Conservation (phyloP, 1,140 invertebrate genomes). For the Ostrea edulis region DNA sequence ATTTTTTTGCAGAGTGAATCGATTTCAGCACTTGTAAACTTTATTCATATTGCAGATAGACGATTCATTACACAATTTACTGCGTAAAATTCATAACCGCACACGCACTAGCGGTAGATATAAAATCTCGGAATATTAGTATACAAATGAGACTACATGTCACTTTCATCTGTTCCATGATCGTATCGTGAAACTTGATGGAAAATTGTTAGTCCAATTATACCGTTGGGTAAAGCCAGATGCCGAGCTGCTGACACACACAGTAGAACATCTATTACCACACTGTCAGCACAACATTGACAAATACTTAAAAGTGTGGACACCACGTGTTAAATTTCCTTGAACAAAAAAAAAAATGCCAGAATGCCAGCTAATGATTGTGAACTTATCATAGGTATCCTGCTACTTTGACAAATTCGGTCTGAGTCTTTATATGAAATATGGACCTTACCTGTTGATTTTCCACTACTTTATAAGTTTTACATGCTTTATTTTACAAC, state of each 20-base stretch:
- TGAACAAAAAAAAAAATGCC: background rate
- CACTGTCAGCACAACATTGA: background rate
- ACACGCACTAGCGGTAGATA: background rate
- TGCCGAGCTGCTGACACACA: background rate
- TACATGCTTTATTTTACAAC: background rate
- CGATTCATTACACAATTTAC: slow-evolving; percentile 2
- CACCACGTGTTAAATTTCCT: background rate
- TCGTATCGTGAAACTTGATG: background rate
- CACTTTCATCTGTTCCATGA: slow-evolving; percentile 22
- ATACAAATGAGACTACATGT: slow-evolving; percentile 19
- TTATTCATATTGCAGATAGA: slow-evolving; percentile 17
- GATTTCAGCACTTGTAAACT: slow-evolving; percentile 1
- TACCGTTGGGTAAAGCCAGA: background rate
- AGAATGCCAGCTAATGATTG: background rate
- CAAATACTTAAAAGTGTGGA: background rate
- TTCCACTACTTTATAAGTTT: background rate
- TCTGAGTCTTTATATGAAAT: background rate
- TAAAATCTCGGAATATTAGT: background rate
- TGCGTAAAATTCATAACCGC: slow-evolving; percentile 13
- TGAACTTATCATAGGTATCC: background rate
- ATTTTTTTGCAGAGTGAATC: background rate
- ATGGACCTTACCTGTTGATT: slow-evolving; percentile 13
- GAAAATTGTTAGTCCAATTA: slow-evolving; percentile 23
- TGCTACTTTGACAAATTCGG: background rate
- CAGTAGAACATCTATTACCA: background rate